These are phyloP conservation scores for Ceyx melanurus DNA, from an alignment of 2,113 vertebrate species.

Conservation along the genomic window DNA sequence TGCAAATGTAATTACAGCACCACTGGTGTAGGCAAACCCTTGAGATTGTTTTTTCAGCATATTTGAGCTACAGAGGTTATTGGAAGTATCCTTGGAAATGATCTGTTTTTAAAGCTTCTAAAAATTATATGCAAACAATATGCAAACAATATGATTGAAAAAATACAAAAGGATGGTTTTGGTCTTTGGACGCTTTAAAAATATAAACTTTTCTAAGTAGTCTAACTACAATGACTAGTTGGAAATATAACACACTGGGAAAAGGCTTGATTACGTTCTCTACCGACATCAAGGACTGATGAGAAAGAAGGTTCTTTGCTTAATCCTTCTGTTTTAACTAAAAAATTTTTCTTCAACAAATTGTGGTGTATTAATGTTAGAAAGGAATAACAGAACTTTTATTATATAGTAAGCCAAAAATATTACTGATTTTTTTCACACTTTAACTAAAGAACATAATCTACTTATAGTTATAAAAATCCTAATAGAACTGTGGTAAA, in stretches of 20 bases:
- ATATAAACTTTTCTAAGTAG: neutral
- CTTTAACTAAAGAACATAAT: neutral
- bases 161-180: accelerated
- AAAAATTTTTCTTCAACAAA: neutral
- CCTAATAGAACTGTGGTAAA: neutral
- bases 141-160: neutral
- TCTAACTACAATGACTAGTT: neutral
- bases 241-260: neutral
- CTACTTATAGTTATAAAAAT: neutral
- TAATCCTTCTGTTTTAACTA: neutral
- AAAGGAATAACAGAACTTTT: neutral
- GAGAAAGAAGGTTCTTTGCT: neutral
- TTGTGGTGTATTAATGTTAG: neutral
- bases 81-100: neutral
- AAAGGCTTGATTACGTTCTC: neutral
- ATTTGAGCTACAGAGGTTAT: neutral
- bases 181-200: neutral
- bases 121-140: accelerated
- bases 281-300: neutral
- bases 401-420: neutral
- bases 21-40: neutral
- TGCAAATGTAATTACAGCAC: neutral
- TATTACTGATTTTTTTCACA: neutral
- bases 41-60: neutral
- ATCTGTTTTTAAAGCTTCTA: neutral